Base-by-base conservation (phyloP, 2,888 invertebrate species). In the Campoletis raptor region DNA sequence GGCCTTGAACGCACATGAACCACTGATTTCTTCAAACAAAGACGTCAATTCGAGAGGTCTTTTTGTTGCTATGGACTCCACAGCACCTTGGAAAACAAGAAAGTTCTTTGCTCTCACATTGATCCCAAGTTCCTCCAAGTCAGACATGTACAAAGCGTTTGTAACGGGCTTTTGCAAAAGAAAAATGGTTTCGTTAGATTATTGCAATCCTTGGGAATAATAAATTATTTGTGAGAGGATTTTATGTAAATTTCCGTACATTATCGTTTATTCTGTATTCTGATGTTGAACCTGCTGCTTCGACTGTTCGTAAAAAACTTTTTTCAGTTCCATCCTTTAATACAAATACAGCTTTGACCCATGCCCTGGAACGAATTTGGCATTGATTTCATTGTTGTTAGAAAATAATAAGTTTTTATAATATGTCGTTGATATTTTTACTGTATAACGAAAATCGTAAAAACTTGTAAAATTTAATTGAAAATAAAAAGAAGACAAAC, bases 91-190 rank as follows among this genome's bases (percentile, higher is more conserved):
- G 94, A 99, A 99, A 7, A 99, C 99, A 69, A 99, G 95, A 94
- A 99, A 99, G 94, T 99, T 99, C 94, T 99, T 99, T 0, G 99
- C 99, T 94, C 99, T 99, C 52, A 99, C 99, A 94, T 99, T 99
- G 91, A 99, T 99, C 54, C 99, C 98, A 76, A 99, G 95, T 91
- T 97, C 97, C 94, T 99, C 99, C 90, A 99, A 95, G 93, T 98
- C 98, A 4, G 96, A 95, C 36, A 98, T 95, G 94, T 99, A 99
- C 57, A 96, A 96, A 90, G 96, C 97, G 86, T 97, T 97, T 0
- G 97, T 96, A 2, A 99, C 98, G 72, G 96, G 95, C 98, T 98
- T 93, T 98, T 93, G 42, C 94, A 93, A 85, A 83, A 85, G 83
- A 61, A 81, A 79, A 84, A 85, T 21, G 10, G 3, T 21, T 15